Evolutionary conservation across 2,888 invertebrate genomes (phyloP).

Genomic region (Cerastis leucographa): DNA sequence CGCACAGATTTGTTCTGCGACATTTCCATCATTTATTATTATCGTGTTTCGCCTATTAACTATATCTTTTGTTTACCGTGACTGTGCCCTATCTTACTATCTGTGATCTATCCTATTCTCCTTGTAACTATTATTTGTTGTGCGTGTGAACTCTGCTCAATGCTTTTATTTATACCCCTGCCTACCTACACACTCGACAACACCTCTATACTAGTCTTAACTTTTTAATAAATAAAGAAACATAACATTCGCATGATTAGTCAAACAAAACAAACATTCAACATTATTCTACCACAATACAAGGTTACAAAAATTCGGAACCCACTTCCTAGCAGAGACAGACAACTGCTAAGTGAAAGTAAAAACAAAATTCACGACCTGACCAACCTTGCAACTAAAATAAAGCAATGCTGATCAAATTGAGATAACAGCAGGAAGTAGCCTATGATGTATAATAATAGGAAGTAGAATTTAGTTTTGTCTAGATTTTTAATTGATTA

Average conservation of each 20-base stretch:
- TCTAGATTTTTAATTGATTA: slow-evolving; percentile 10
- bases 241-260: slow-evolving; percentile 12
- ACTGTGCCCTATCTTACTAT: too few relatives aligned
- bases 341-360: slow-evolving; percentile 58
- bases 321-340: slow-evolving; percentile 50
- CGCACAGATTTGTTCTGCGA: too few relatives aligned
- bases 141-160: too few relatives aligned
- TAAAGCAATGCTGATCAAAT: slow-evolving; percentile 26
- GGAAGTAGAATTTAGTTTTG: slow-evolving; percentile 14
- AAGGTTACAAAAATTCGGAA: slow-evolving; percentile 45
- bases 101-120: too few relatives aligned
- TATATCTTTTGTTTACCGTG: too few relatives aligned
- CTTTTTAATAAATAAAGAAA: not conserved
- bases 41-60: too few relatives aligned
- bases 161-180: too few relatives aligned
- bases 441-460: not conserved
- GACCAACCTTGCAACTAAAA: slow-evolving; percentile 46
- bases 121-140: too few relatives aligned
- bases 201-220: too few relatives aligned
- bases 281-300: slow-evolving; percentile 11
- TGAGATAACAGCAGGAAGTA: slow-evolving; percentile 38
- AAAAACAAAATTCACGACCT: slow-evolving; percentile 31
- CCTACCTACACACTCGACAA: too few relatives aligned
- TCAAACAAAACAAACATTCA: slow-evolving; percentile 25
- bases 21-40: too few relatives aligned